These are phyloP conservation scores for Melikaiella ostensackeni DNA, from an alignment of 2,888 invertebrate genomes.

Conservation along the genomic window DNA sequence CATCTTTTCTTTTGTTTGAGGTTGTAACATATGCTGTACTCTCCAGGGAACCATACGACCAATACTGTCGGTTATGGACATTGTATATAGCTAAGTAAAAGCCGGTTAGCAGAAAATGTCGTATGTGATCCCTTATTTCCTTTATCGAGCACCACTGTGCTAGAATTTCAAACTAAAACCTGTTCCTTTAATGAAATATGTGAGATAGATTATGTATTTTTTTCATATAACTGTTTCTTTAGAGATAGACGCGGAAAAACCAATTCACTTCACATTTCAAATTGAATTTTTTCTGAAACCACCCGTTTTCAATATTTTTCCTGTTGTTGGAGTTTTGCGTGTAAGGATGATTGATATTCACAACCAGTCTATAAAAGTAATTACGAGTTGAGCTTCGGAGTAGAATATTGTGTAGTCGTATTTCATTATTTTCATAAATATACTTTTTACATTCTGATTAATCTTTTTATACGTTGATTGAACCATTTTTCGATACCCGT, in stretches of 20 bases:
- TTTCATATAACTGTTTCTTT: background rate
- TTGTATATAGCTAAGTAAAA: slow-evolving; percentile 24
- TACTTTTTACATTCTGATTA: background rate
- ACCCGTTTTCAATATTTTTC: background rate
- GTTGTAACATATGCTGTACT: slow-evolving; percentile 53
- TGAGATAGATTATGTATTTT: background rate
- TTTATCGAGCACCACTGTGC: background rate
- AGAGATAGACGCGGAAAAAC: no score
- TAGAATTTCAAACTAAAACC: slow-evolving; percentile 27
- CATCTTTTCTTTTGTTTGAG: slow-evolving; percentile 56
- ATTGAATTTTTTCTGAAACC: no score
- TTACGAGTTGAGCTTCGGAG: slow-evolving; percentile 18
- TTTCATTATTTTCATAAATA: background rate
- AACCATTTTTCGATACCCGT: background rate
- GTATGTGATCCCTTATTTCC: slow-evolving; percentile 13
- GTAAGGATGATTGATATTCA: slow-evolving; percentile 17
- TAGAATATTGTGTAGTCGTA: slow-evolving; percentile 4
- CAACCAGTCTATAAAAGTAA: slow-evolving; percentile 8
- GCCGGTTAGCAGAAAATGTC: slow-evolving; percentile 16
- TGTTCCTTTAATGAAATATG: slow-evolving; percentile 6
- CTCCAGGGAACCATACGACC: slow-evolving; percentile 49
- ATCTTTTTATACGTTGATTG: background rate
- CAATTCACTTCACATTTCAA: no score
- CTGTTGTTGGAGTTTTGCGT: background rate
- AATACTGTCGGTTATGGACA: slow-evolving; percentile 43